Conservation (phyloP, 1,140 invertebrate species). For the Drosophila ohnishii region DNA sequence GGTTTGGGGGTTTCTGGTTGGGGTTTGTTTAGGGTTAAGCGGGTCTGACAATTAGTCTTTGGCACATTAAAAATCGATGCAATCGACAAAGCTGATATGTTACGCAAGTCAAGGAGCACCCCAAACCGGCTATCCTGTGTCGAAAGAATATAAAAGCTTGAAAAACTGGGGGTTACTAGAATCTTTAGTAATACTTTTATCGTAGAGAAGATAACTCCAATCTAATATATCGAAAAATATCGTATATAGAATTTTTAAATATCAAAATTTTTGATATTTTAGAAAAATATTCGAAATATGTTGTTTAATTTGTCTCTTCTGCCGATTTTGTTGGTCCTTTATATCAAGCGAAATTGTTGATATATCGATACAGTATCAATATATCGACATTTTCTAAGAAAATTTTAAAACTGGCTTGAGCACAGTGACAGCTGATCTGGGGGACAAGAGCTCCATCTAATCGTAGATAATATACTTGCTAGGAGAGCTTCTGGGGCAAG, state of each 20-base stretch:
- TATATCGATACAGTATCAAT: neutral
- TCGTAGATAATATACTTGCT: neutral
- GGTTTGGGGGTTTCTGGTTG: neutral
- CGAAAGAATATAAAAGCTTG: neutral
- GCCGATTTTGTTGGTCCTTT: neutral
- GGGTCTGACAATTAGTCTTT: conserved; percentile 39
- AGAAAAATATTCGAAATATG: neutral
- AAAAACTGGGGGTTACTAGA: neutral
- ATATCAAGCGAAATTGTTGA: neutral
- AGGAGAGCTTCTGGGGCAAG: neutral
- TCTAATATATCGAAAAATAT: neutral
- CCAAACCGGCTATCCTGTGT: neutral
- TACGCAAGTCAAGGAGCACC: conserved; percentile 6
- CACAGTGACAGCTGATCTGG: conserved; percentile 5
- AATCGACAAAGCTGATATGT: conserved; percentile 45
- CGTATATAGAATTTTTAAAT: neutral
- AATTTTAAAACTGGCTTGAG: neutral
- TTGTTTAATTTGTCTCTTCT: neutral
- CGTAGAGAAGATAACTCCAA: neutral
- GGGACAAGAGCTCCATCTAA: neutral
- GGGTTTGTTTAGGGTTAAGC: neutral
- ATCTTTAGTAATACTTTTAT: neutral
- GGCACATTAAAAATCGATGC: conserved; percentile 43
- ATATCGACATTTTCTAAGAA: neutral
- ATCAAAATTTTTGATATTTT: neutral